phyloP scores from a whole-genome alignment of 2,888 invertebrate genomes.

The Koerneria pararmatus region DNA sequence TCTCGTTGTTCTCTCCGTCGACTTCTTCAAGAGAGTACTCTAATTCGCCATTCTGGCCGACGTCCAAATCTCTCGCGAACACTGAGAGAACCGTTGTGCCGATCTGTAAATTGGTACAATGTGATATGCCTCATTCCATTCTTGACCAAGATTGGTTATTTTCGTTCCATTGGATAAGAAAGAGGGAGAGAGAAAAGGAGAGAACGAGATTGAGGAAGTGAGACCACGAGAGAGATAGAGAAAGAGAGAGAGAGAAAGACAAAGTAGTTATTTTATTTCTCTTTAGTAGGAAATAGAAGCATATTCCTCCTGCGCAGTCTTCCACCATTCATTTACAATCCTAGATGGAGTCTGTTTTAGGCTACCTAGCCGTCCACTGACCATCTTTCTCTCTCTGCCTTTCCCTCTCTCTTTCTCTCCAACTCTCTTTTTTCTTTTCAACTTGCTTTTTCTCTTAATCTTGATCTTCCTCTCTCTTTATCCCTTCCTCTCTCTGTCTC shows the following conservation, averaged over 20 bases:
- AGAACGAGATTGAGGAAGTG: too few relatives aligned
- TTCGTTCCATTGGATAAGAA: too few relatives aligned
- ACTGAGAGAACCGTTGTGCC: conserved; percentile 56
- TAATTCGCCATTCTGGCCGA: conserved; percentile 79
- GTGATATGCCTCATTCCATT: not conserved
- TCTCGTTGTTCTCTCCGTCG: conserved; percentile 33
- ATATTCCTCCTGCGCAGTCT: too few relatives aligned
- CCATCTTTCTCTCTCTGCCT: too few relatives aligned
- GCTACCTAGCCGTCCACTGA: too few relatives aligned
- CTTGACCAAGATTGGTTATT: too few relatives aligned
- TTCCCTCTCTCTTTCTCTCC: too few relatives aligned
- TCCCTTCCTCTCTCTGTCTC: not conserved
- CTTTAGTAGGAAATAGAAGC: too few relatives aligned
- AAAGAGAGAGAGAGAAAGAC: not conserved
- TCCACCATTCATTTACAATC: too few relatives aligned
- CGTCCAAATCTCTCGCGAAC: conserved; percentile 80
- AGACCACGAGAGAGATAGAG: not conserved
- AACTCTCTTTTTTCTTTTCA: too few relatives aligned
- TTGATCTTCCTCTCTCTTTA: not conserved
- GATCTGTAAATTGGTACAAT: conserved; percentile 36
- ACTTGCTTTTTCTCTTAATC: not conserved
- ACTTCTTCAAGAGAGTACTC: conserved; percentile 39
- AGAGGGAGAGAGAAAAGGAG: not conserved
- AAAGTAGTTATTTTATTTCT: too few relatives aligned
- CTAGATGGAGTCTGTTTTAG: too few relatives aligned